These are phyloP conservation scores for Anastrepha ludens DNA, from an alignment of 1,140 invertebrate genomes.

Conservation along the genomic window DNA sequence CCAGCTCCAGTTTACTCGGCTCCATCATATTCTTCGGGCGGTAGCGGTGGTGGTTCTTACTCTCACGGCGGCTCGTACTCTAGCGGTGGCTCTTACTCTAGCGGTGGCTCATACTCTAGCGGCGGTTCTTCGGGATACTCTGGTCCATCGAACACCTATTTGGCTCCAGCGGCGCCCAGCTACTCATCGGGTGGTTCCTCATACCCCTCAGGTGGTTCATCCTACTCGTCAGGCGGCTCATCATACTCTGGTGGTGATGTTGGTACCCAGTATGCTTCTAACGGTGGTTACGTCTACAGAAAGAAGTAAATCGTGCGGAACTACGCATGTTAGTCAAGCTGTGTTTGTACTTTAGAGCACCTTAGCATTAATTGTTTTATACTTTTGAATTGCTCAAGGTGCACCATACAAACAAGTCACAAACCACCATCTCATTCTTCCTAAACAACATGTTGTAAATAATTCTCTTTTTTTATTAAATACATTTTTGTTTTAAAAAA, in stretches of 20 bases:
- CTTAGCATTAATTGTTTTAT: constrained; percentile 20
- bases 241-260: constrained; percentile 60
- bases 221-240: constrained; percentile 55
- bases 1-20: constrained; percentile 20
- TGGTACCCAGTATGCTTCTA: constrained; percentile 71
- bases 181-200: not conserved
- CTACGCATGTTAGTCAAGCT: not conserved
- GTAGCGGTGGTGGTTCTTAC: constrained; percentile 5
- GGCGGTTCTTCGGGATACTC: not conserved
- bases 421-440: constrained; percentile 33
- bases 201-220: not conserved
- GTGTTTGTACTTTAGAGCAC: constrained; percentile 6
- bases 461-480: not conserved
- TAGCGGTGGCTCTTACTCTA: not conserved
- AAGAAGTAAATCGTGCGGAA: constrained; percentile 59
- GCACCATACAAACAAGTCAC: not conserved
- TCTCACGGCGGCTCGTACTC: not conserved
- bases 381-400: constrained; percentile 1
- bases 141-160: not conserved
- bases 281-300: constrained; percentile 72
- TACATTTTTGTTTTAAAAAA: constrained; percentile 17
- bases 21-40: not conserved
- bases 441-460: constrained; percentile 27
- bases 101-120: no score
- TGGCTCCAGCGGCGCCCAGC: not conserved